Evolutionary conservation across 2,113 vertebrate species (phyloP).

Genomic region (Oenanthe melanoleuca): DNA sequence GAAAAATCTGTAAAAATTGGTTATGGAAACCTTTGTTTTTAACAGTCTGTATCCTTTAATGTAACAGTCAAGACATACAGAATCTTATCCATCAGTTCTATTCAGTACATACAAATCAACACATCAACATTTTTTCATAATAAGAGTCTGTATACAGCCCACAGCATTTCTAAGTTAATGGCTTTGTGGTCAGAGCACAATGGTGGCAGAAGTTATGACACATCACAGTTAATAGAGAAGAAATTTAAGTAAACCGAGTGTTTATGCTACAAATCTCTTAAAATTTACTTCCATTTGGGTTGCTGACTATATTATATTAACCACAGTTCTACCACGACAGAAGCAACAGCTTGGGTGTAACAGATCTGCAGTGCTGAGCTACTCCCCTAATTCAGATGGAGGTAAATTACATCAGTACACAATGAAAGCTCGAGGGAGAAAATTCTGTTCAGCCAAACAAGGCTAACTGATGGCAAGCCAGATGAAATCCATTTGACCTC

Average conservation of each 20-base stretch:
- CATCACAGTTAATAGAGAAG: constrained; percentile 35
- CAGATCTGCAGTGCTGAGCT: constrained; percentile 1
- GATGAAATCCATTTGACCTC: constrained; percentile 13
- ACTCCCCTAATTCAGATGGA: background rate
- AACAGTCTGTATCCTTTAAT: constrained; percentile 63
- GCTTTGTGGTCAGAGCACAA: constrained; percentile 41
- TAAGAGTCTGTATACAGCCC: constrained; percentile 35
- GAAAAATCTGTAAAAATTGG: constrained; percentile 54
- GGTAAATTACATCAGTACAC: constrained; percentile 28
- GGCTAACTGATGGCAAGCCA: background rate
- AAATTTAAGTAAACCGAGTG: background rate
- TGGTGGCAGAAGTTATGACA: constrained; percentile 22
- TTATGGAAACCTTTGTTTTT: constrained; percentile 69
- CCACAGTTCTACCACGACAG: constrained; percentile 16
- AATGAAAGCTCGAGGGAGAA: background rate
- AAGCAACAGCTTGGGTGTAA: background rate
- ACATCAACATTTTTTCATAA: constrained; percentile 39
- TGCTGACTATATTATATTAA: background rate
- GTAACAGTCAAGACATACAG: constrained; percentile 56
- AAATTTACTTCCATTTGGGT: constrained; percentile 50
- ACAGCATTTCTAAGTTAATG: constrained; percentile 30
- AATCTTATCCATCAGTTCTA: constrained; percentile 54
- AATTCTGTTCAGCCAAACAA: background rate
- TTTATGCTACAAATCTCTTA: constrained; percentile 19
- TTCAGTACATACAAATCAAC: constrained; percentile 56